Base-by-base conservation (phyloP, 2,113 vertebrate genomes). In the Octodon degus region DNA sequence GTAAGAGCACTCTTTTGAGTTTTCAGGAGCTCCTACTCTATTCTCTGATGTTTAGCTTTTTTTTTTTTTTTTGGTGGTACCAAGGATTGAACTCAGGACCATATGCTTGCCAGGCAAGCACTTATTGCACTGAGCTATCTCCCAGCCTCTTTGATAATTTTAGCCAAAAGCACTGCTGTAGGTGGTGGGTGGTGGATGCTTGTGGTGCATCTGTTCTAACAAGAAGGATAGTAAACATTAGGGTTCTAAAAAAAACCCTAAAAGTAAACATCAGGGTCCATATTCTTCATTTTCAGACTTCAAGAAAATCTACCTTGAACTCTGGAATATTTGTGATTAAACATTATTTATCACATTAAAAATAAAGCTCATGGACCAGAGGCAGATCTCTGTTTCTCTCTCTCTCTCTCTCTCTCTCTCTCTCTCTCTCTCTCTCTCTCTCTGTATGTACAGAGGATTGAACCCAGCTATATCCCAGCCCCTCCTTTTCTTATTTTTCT, bases 291-390 rank as follows among this genome's bases (percentile, higher is more conserved):
- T 34, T 27, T 95, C 22, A 85, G 14, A 16, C 43, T 79, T 55
- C 67, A 81, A 53, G 81, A 34, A 34, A 62, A 32, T 85, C 43
- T 13, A 25, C n/a, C 58, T 90, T 76, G 34, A 90, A 37, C 24
- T 74, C n/a, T 55, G 58, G 27, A 67, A 60, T 86, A 70, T 85
- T 88, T 93, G 22, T 63, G 86, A 13, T 82, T 93, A 90, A 94
- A 82, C 6, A 11, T 72, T 89, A n/a, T 32, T 85, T 92, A 47
- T n/a, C 81, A 58, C 8, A 5, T 77, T 76, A 80, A 43, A 95
- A 81, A 80, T 91, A 80, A 94, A 89, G 30, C 65, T 86, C 50
- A 12, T 84, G 55, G 58, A 72, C 25, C 76, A 47, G 53, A 79
- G 88, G 81, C 72, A 79, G 43, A 90, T 79, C 50, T 50, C 9